These are phyloP conservation scores for Pipistrellus pygmaeus DNA, from an alignment of 2,797 vertebrate species.

Conservation along the genomic window DNA sequence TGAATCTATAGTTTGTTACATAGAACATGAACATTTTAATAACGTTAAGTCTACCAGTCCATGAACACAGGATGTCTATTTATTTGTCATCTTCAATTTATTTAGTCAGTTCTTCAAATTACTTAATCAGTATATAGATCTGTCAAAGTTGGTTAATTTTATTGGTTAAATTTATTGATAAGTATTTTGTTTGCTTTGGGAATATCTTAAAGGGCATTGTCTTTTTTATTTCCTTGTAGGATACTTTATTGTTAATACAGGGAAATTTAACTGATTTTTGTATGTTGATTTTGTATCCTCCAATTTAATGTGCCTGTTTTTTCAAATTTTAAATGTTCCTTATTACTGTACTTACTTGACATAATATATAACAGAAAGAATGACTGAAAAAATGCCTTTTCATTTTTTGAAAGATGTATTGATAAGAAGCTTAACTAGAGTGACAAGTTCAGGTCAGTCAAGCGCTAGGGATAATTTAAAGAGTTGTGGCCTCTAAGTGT, in stretches of 20 bases:
- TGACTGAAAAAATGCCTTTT: background rate
- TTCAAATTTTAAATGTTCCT: background rate
- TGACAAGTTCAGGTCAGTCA: background rate
- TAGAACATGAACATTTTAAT: background rate
- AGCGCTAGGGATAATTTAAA: background rate
- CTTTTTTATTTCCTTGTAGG: background rate
- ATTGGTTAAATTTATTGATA: background rate
- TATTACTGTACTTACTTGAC: background rate
- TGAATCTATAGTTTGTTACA: background rate
- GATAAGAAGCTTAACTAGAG: background rate
- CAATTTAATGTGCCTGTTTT: background rate
- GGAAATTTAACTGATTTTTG: background rate
- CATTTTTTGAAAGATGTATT: background rate
- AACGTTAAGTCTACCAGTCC: background rate
- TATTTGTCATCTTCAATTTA: background rate
- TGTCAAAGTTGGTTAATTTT: background rate
- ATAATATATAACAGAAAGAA: background rate
- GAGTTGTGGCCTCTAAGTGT: background rate
- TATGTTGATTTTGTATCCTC: background rate
- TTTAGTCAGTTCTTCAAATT: background rate
- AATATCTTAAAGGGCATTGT: background rate
- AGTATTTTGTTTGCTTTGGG: background rate
- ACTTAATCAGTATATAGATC: background rate
- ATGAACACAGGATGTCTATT: background rate
- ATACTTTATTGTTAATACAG: background rate